Base-by-base conservation (phyloP, 2,888 invertebrate species). In the Aphidoletes aphidimyza region DNA sequence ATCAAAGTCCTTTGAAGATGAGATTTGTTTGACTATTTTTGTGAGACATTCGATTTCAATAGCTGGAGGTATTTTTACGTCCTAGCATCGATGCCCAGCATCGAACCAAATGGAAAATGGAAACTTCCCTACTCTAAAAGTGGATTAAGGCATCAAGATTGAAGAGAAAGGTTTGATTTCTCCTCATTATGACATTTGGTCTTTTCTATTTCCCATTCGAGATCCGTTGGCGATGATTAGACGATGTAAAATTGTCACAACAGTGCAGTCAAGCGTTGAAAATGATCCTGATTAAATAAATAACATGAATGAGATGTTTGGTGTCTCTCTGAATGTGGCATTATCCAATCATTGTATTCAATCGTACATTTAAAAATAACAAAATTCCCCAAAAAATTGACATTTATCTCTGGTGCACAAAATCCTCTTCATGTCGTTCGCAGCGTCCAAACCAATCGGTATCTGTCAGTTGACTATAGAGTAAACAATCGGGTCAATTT, bases 201-300 rank as follows among this genome's bases (percentile, higher is more conserved):
- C 11, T 69, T 11, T 69, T 69, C 54, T 54, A n/a, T 3, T 69
- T 69, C 1, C 14, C 14, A 30, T 30, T 69, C 17, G 1, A 69
- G 69, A 69, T 69, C 30, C 30, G 69, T 30, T 69, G 17, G 69
- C 26, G 30, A 14, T 30, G 69, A 69, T 69, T 19, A 69, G 11
- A 2, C 1, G 30, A 69, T 69, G 69, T 69, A 69, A 69, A n/a
- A 69, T 69, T 69, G 69, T 69, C 69, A 69, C 69, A 69, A 69
- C 30, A 69, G 14, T 69, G 26, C 69, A 69, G 30, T 14, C 30
- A 69, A 69, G 69, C 69, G 34, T 69, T 69, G 69, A 69, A 69
- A 69, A 69, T 69, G n/a, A n/a, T n/a, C n/a, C n/a, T 30, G 30
- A 30, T 69, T 69, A 14, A 17, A 30, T 17, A 30, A 30, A 26